phyloP scores from a whole-genome alignment of 1,140 invertebrate species.

The Calliopsis andreniformis region DNA sequence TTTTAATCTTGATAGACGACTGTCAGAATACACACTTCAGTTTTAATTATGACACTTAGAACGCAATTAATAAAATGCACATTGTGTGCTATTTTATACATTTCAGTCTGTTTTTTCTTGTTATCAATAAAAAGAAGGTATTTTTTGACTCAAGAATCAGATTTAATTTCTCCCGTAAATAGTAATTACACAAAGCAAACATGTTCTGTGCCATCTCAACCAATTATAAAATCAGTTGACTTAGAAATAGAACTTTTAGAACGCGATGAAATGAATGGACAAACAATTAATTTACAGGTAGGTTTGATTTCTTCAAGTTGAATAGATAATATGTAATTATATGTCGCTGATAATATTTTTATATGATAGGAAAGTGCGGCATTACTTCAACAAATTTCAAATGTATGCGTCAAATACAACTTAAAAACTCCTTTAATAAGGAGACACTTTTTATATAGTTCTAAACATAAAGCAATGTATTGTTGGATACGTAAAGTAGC shows the following conservation, averaged over 20 bases:
- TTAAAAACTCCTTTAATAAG: slow-evolving; percentile 66
- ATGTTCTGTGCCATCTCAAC: background rate
- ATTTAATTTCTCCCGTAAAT: background rate
- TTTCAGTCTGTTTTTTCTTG: slow-evolving; percentile 43
- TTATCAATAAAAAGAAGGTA: slow-evolving; percentile 26
- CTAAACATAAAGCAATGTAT: slow-evolving; percentile 71
- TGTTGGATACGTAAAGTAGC: slow-evolving; percentile 80
- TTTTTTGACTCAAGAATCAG: background rate
- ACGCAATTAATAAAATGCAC: slow-evolving; percentile 53
- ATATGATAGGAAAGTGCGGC: slow-evolving; percentile 51
- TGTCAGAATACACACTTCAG: slow-evolving; percentile 11
- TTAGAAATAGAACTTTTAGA: slow-evolving; percentile 34
- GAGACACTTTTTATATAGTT: slow-evolving; percentile 75
- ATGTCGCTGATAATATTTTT: background rate
- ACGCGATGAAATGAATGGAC: slow-evolving; percentile 32
- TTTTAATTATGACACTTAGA: slow-evolving; percentile 55
- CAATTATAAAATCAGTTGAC: slow-evolving; percentile 18
- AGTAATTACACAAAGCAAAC: slow-evolving; percentile 11
- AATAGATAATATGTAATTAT: slow-evolving; percentile 7
- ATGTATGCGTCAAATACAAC: slow-evolving; percentile 74
- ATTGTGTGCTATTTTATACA: slow-evolving; percentile 39
- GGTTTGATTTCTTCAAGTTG: background rate
- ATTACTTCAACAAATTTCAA: slow-evolving; percentile 58
- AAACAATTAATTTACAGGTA: slow-evolving; percentile 56
- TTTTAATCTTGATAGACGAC: slow-evolving; percentile 22